phyloP scores from a whole-genome alignment of 1,140 invertebrate species.

The Brachionus rubens region DNA sequence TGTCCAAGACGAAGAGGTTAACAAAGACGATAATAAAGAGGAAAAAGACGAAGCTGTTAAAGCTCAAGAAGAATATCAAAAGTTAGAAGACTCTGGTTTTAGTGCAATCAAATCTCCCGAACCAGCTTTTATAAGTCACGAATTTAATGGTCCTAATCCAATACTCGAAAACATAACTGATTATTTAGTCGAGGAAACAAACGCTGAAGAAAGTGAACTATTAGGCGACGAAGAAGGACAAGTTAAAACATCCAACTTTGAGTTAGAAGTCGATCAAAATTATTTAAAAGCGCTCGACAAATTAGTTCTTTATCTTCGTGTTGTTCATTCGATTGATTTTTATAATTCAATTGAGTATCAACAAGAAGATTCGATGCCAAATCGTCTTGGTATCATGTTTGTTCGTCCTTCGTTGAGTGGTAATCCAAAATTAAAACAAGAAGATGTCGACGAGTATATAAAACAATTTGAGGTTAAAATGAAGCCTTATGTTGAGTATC shows the following conservation, averaged over 20 bases:
- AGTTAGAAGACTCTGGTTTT: slow-evolving; percentile 31
- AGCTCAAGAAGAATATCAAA: slow-evolving; percentile 4
- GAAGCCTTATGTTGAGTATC: slow-evolving; percentile 35
- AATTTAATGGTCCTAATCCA: slow-evolving; percentile 19
- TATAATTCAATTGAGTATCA: slow-evolving; percentile 98
- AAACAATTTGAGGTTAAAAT: slow-evolving; percentile 8
- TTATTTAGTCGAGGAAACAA: slow-evolving; percentile 95
- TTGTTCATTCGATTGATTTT: slow-evolving; percentile 98
- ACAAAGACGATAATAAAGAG: neutral
- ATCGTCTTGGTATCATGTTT: slow-evolving; percentile 95
- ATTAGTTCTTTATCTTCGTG: slow-evolving; percentile 84
- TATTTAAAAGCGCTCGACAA: slow-evolving; percentile 75
- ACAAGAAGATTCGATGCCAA: slow-evolving; percentile 99
- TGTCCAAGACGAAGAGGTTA: neutral
- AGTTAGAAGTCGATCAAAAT: slow-evolving; percentile 73
- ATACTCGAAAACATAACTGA: slow-evolving; percentile 79
- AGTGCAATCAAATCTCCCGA: neutral
- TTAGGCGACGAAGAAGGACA: slow-evolving; percentile 65
- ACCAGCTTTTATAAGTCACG: neutral
- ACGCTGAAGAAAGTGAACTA: slow-evolving; percentile 93
- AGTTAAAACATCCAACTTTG: neutral
- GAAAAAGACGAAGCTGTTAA: neutral
- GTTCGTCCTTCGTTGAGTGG: slow-evolving; percentile 64
- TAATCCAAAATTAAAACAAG: neutral
- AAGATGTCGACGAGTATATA: slow-evolving; percentile 15